Conservation (phyloP, 1,140 invertebrate genomes). For the Drosophila willistoni region DNA sequence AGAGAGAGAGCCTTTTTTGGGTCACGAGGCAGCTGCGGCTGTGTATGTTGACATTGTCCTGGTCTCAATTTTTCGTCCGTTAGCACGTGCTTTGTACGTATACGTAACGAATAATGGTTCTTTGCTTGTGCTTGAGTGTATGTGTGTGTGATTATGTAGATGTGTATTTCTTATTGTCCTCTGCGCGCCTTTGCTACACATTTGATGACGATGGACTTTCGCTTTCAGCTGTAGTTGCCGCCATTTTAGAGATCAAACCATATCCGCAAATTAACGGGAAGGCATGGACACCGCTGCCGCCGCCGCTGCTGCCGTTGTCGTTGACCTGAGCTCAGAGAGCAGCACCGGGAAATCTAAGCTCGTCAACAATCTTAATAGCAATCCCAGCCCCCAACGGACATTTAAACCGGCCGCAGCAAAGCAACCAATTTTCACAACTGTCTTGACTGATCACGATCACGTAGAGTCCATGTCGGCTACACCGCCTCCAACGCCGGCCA, state of each 20-base stretch:
- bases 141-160: not conserved
- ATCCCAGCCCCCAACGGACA: conserved; percentile 15
- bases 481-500: conserved; percentile 60
- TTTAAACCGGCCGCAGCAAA: conserved; percentile 12
- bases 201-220: conserved; percentile 57
- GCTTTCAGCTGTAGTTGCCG: conserved; percentile 61
- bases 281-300: conserved; percentile 73
- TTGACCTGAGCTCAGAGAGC: conserved; percentile 60
- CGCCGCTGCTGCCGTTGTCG: conserved; percentile 68
- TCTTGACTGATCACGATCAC: conserved; percentile 38
- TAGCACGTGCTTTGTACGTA: conserved; percentile 75
- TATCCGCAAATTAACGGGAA: conserved; percentile 26
- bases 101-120: conserved; percentile 61
- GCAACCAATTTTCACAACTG: not conserved
- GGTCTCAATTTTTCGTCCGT: conserved; percentile 63
- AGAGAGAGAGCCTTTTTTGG: conserved; percentile 54
- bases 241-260: conserved; percentile 43
- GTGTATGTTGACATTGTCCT: conserved; percentile 79
- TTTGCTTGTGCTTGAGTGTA: conserved; percentile 5
- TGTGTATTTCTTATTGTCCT: conserved; percentile 32
- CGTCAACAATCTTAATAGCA: conserved; percentile 39
- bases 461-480: conserved; percentile 72
- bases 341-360: conserved; percentile 47
- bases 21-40: conserved; percentile 67
- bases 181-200: conserved; percentile 49